Conservation (phyloP, 1,140 invertebrate species). For the Drosophila tsacasi region DNA sequence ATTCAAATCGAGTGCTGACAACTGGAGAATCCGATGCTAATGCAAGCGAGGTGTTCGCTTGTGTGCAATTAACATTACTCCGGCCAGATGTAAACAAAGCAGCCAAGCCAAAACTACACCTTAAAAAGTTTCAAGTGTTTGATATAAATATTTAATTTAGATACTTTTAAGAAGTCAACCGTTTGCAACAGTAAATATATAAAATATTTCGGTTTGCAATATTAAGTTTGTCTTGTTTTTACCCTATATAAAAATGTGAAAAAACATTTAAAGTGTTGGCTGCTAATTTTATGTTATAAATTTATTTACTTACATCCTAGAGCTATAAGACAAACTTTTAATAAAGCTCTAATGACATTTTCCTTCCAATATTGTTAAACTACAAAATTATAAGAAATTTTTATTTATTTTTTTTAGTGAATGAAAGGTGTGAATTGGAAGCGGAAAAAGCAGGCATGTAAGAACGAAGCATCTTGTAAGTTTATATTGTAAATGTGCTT, state of each 20-base stretch:
- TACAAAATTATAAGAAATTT: too few species aligned
- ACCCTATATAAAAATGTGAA: too few species aligned
- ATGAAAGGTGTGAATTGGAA: conserved; percentile 3
- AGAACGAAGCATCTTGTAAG: conserved; percentile 1
- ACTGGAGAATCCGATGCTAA: conserved; percentile 53
- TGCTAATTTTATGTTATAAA: too few species aligned
- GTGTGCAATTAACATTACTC: conserved; percentile 57
- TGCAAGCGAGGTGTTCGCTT: conserved; percentile 50
- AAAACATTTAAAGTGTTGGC: too few species aligned
- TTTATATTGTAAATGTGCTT: conserved; percentile 19
- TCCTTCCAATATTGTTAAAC: too few species aligned
- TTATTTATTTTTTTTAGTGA: background rate
- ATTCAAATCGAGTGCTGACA: conserved; percentile 68
- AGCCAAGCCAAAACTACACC: conserved; percentile 9
- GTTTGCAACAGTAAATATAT: background rate
- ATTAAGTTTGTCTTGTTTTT: background rate
- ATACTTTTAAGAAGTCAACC: background rate
- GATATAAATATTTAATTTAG: background rate
- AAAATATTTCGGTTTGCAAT: background rate
- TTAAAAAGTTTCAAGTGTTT: background rate
- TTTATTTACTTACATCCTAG: too few species aligned
- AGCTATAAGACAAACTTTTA: too few species aligned
- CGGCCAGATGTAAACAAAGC: conserved; percentile 22
- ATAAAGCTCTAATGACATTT: too few species aligned
- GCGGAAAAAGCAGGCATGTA: background rate